phyloP scores from a whole-genome alignment of 2,113 vertebrate genomes.

The Oncorhynchus clarkii region DNA sequence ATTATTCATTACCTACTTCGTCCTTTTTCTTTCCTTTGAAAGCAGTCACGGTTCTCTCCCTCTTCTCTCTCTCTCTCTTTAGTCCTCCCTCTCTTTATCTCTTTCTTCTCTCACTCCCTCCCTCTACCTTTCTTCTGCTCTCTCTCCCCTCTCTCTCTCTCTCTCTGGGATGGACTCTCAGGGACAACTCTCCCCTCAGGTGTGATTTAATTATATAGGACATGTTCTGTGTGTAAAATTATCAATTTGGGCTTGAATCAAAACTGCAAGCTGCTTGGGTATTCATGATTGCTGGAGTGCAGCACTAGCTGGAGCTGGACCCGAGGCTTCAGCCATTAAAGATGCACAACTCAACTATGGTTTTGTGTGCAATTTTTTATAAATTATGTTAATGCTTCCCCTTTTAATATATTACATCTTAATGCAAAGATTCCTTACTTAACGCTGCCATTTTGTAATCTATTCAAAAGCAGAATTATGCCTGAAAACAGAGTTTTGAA shows the following conservation, averaged over 20 bases:
- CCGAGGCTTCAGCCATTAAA: conserved; percentile 19
- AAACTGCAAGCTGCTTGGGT: conserved; percentile 22
- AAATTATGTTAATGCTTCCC: conserved; percentile 37
- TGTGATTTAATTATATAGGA: conserved; percentile 42
- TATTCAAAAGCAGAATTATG: conserved; percentile 17
- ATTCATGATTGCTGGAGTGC: conserved; percentile 22
- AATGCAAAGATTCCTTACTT: background rate
- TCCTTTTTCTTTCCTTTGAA: conserved; percentile 47
- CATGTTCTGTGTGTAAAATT: conserved; percentile 46
- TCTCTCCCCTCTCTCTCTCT: conserved; percentile 17
- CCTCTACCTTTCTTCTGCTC: conserved; percentile 14
- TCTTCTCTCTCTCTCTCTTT: conserved; percentile 16
- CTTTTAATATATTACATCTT: conserved; percentile 28
- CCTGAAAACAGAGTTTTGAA: conserved; percentile 34
- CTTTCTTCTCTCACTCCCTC: conserved; percentile 19
- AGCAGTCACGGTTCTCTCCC: conserved; percentile 23
- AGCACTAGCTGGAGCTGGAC: conserved; percentile 20
- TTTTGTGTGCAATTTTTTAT: background rate
- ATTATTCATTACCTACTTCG: conserved; percentile 69
- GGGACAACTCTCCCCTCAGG: conserved; percentile 28
- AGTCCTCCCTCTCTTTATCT: background rate
- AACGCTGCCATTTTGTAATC: conserved; percentile 3
- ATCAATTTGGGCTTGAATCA: conserved; percentile 48
- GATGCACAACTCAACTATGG: background rate
- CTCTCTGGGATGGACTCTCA: conserved; percentile 32